phyloP scores from a whole-genome alignment of 2,113 vertebrate genomes.

The Pardalotus punctatus region DNA sequence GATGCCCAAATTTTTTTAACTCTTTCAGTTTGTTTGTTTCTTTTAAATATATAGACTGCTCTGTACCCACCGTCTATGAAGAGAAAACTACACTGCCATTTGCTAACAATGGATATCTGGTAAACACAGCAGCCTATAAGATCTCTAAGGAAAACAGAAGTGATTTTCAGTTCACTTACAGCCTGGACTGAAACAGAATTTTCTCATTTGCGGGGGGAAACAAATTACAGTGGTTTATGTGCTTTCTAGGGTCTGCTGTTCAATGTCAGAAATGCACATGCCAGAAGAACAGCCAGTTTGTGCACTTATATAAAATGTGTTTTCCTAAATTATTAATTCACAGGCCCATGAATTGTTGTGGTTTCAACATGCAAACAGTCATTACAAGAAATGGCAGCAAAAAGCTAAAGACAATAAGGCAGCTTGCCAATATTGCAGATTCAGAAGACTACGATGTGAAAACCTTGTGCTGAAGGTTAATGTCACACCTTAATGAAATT shows the following conservation, averaged over 20 bases:
- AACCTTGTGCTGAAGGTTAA: constrained; percentile 21
- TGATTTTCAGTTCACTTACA: not conserved
- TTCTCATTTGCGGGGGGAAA: not conserved
- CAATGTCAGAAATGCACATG: not conserved
- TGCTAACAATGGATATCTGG: not conserved
- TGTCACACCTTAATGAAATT: not conserved
- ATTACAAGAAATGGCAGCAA: not conserved
- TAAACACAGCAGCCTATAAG: not conserved
- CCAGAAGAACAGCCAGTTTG: not conserved
- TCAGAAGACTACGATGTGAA: not conserved
- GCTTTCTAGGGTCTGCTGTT: not conserved
- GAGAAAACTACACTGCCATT: not conserved
- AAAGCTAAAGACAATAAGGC: not conserved
- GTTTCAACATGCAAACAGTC: not conserved
- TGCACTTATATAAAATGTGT: not conserved
- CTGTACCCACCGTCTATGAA: not conserved
- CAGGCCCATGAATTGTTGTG: not conserved
- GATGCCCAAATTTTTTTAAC: not conserved
- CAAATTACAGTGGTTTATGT: not conserved
- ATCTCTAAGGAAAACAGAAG: not conserved
- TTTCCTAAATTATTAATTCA: not conserved
- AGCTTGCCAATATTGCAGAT: not conserved
- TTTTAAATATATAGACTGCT: not conserved
- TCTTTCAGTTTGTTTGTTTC: not conserved
- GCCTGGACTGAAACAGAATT: not conserved